These are phyloP conservation scores for Fringilla coelebs DNA, from an alignment of 2,797 vertebrate species.

Conservation along the genomic window DNA sequence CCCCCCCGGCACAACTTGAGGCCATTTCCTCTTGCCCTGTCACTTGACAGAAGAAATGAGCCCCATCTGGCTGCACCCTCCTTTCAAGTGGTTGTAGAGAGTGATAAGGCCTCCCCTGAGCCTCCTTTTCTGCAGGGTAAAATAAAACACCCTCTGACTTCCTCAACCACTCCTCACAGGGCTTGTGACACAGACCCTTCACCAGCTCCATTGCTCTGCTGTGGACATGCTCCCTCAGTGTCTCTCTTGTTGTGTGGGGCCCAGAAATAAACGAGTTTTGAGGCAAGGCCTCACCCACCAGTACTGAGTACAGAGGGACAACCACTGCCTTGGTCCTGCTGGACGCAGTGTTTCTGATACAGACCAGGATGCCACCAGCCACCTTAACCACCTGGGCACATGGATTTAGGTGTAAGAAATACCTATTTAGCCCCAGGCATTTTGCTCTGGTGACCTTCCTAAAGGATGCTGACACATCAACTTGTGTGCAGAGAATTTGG, in stretches of 20 bases:
- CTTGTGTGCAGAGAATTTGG: neutral
- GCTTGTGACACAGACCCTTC: neutral
- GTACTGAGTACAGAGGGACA: neutral
- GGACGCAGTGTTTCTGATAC: neutral
- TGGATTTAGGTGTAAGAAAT: neutral
- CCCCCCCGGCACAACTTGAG: neutral
- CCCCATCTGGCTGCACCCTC: neutral
- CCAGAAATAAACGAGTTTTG: fast-evolving
- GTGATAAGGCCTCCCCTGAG: fast-evolving
- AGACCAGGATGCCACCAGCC: neutral
- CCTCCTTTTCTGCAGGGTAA: neutral
- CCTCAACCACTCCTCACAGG: fast-evolving
- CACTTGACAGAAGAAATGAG: neutral
- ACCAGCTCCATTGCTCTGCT: fast-evolving
- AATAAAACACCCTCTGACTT: neutral
- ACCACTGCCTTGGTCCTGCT: neutral
- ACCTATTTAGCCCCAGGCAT: neutral
- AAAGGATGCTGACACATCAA: neutral
- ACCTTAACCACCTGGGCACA: neutral
- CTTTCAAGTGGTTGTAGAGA: neutral
- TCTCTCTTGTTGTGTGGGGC: neutral
- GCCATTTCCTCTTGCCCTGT: neutral
- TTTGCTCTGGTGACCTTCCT: neutral
- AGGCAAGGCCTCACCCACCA: neutral
- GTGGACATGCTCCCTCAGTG: fast-evolving